Conservation (phyloP, 2,113 vertebrate species). For the Pionites leucogaster region DNA sequence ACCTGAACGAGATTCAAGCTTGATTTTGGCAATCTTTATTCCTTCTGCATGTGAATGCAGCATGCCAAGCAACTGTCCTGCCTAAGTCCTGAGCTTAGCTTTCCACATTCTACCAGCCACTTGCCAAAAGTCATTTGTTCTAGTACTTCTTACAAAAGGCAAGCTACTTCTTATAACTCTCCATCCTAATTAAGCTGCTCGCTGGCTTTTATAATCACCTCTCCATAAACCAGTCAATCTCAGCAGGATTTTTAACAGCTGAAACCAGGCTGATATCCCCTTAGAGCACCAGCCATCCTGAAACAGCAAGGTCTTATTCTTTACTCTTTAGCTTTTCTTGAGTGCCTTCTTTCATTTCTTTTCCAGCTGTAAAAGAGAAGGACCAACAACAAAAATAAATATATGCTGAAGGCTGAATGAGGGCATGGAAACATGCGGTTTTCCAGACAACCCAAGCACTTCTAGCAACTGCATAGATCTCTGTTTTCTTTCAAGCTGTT, state of each 20-base stretch:
- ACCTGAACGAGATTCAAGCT: neutral
- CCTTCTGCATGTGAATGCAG: neutral
- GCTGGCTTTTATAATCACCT: slow-evolving; percentile 52
- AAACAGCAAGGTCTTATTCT: neutral
- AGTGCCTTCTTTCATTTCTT: neutral
- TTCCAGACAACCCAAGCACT: neutral
- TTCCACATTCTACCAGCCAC: slow-evolving; percentile 1
- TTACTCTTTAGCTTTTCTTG: neutral
- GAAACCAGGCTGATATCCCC: neutral
- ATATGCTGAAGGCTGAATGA: neutral
- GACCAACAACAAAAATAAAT: neutral
- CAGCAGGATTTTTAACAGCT: slow-evolving; percentile 37
- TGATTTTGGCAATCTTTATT: neutral
- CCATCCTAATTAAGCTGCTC: slow-evolving; percentile 55
- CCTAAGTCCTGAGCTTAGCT: neutral
- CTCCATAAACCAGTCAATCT: slow-evolving; percentile 42
- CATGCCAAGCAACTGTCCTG: neutral
- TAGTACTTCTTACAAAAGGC: slow-evolving; percentile 24
- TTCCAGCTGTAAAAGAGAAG: neutral
- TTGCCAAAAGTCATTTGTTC: slow-evolving; percentile 48
- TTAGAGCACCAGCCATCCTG: slow-evolving; percentile 13
- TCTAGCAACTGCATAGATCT: neutral
- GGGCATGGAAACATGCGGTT: neutral
- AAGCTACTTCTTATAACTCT: slow-evolving; percentile 49
- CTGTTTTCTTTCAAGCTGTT: neutral